phyloP scores from a whole-genome alignment of 2,888 invertebrate genomes.

The Synanthedon vespiformis region DNA sequence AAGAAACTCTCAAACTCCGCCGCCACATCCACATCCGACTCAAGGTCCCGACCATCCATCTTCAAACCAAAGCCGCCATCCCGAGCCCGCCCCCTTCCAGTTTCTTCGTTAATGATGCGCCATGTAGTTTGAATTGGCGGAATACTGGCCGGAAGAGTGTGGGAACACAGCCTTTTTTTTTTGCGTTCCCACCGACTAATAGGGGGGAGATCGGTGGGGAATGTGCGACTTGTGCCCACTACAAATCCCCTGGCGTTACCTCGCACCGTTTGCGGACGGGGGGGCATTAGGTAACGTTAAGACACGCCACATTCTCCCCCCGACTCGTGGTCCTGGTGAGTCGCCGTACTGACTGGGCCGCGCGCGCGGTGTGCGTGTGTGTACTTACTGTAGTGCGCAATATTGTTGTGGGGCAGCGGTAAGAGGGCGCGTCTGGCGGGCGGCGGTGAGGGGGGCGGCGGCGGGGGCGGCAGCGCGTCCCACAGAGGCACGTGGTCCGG shows the following conservation, averaged over 20 bases:
- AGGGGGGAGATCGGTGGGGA: too few species aligned
- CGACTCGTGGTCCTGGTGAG: constrained; percentile 5
- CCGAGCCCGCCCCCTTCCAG: too few species aligned
- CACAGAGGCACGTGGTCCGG: constrained; percentile 61
- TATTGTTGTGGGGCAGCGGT: constrained; percentile 6
- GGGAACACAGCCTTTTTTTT: too few species aligned
- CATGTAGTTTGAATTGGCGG: too few species aligned
- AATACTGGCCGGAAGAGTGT: too few species aligned
- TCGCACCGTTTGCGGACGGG: not conserved
- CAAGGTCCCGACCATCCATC: too few species aligned
- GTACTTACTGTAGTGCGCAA: constrained; percentile 8
- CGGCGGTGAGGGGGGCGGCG: constrained; percentile 55
- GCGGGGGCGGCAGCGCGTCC: constrained; percentile 64
- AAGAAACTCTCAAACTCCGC: too few species aligned
- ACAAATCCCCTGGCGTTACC: not conserved
- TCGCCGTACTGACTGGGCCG: not conserved
- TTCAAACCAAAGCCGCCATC: too few species aligned
- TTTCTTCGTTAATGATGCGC: too few species aligned
- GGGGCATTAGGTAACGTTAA: not conserved
- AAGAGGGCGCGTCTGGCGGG: constrained; percentile 6
- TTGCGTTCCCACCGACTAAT: too few species aligned
- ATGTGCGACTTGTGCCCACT: not conserved
- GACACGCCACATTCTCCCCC: not conserved
- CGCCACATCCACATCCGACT: too few species aligned
- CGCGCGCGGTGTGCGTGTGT: too few species aligned